Evolutionary conservation across 2,113 vertebrate species (phyloP).

Genomic region (Fulica atra): DNA sequence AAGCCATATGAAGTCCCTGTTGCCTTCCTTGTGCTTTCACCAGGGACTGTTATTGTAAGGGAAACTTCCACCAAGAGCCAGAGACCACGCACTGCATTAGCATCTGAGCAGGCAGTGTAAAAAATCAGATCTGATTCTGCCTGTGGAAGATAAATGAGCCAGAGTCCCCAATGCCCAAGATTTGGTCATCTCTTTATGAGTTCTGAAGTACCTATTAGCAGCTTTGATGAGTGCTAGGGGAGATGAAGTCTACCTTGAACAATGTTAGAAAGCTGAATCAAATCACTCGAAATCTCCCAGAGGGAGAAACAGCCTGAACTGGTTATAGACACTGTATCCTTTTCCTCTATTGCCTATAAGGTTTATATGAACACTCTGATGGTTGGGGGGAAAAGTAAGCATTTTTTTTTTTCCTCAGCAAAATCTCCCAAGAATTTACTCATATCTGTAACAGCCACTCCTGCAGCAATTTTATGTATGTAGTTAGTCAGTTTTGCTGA

Average conservation of each 20-base stretch:
- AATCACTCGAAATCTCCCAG: conserved; percentile 77
- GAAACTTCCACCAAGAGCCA: conserved; percentile 47
- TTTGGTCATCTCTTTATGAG: conserved; percentile 85
- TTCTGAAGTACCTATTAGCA: conserved; percentile 85
- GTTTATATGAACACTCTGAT: conserved; percentile 73
- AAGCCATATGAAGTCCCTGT: not conserved
- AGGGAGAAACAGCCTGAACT: conserved; percentile 74
- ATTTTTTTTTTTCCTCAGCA: conserved; percentile 27
- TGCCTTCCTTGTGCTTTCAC: conserved; percentile 17
- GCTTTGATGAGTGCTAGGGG: conserved; percentile 82
- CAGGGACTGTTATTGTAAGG: conserved; percentile 42
- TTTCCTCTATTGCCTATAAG: conserved; percentile 51
- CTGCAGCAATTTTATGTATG: conserved; percentile 45
- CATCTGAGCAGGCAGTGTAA: conserved; percentile 69
- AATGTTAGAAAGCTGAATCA: conserved; percentile 81
- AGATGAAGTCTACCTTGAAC: conserved; percentile 83
- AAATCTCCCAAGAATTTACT: conserved; percentile 70
- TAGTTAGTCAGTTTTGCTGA: conserved; percentile 18
- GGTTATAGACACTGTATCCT: conserved; percentile 64
- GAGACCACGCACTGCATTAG: conserved; percentile 54
- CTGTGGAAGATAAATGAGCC: conserved; percentile 82
- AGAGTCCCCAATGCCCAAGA: conserved; percentile 75
- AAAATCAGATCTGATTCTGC: conserved; percentile 82
- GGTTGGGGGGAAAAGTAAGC: not conserved
- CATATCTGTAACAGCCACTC: conserved; percentile 59